phyloP scores from a whole-genome alignment of 2,888 invertebrate species.

The Lepetodrilus schrolli region DNA sequence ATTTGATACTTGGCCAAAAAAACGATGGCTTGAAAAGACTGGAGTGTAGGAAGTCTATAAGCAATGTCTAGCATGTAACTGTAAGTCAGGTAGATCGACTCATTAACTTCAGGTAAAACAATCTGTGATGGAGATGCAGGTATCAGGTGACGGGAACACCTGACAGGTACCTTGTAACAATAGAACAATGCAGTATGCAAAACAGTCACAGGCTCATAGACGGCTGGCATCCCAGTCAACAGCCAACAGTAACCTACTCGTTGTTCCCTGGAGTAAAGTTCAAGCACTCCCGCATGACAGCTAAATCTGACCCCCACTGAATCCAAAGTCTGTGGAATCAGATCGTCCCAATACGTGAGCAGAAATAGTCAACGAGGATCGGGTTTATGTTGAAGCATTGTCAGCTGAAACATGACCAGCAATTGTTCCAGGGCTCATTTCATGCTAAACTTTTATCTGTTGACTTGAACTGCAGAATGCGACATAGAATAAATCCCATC shows the following conservation, averaged over 20 bases:
- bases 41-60: no score
- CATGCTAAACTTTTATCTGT: no score
- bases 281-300: background rate
- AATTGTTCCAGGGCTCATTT: background rate
- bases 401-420: constrained; percentile 2
- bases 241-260: no score
- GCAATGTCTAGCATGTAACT: no score
- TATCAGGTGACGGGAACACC: constrained; percentile 4
- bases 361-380: background rate
- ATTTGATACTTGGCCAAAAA: no score
- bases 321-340: background rate
- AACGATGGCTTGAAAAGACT: no score
- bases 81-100: no score
- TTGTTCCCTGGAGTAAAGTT: constrained; percentile 16
- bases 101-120: constrained; percentile 27
- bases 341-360: constrained; percentile 1
- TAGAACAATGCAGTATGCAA: constrained; percentile 23
- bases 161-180: constrained; percentile 2
- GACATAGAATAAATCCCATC: background rate
- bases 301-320: background rate
- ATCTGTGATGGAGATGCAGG: background rate
- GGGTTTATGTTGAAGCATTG: background rate
- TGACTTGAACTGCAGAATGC: background rate
- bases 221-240: background rate
- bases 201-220: background rate